Conservation (phyloP, 2,113 vertebrate genomes). For the Heterotis niloticus region DNA sequence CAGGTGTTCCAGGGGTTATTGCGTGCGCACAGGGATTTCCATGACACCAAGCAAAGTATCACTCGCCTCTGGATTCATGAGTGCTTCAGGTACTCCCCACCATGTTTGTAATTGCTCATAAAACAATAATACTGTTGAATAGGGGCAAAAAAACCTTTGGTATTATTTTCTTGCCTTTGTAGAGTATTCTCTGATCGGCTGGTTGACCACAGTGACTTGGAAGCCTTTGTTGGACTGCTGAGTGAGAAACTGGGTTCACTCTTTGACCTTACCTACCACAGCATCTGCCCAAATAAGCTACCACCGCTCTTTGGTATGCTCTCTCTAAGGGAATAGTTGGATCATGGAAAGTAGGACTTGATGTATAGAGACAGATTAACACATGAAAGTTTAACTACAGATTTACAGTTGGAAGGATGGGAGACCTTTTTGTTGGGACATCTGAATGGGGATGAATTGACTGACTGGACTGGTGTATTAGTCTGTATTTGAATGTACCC, state of each 20-base stretch:
- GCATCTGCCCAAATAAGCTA: conserved; percentile 76
- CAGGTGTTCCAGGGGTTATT: conserved; percentile 87
- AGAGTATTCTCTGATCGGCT: conserved; percentile 87
- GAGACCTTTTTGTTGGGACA: background rate
- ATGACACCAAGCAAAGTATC: conserved; percentile 74
- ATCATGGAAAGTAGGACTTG: background rate
- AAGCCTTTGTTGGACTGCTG: conserved; percentile 69
- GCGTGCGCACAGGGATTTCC: conserved; percentile 73
- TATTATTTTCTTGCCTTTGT: conserved; percentile 15
- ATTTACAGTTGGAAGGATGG: conserved; percentile 10
- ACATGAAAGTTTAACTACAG: background rate
- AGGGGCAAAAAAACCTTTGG: background rate
- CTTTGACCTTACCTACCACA: conserved; percentile 76
- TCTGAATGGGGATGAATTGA: conserved; percentile 26
- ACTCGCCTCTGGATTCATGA: conserved; percentile 84
- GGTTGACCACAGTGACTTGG: conserved; percentile 67
- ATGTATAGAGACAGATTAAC: background rate
- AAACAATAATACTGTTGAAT: background rate
- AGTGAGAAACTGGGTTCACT: conserved; percentile 70
- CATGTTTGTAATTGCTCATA: background rate
- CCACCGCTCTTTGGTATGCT: conserved; percentile 75
- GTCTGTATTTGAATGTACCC: background rate
- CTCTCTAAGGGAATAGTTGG: background rate
- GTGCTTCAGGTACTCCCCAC: conserved; percentile 72
- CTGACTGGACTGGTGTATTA: conserved; percentile 21